Conservation (phyloP, 2,797 vertebrate genomes). For the Potorous gilbertii region DNA sequence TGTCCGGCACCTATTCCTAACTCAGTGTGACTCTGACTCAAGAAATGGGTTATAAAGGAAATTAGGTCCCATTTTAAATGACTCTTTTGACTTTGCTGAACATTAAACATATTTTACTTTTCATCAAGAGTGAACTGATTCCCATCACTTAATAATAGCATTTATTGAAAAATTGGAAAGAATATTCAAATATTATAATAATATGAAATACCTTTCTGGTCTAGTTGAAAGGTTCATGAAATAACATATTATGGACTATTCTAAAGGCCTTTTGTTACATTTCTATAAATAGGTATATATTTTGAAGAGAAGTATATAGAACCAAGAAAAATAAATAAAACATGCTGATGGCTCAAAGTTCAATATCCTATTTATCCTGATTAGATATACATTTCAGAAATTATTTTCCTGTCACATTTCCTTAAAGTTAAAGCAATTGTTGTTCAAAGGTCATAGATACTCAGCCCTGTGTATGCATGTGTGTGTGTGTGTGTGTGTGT, state of each 20-base stretch:
- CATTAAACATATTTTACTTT: slow-evolving; percentile 77
- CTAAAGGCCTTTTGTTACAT: slow-evolving; percentile 15
- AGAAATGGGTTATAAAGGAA: slow-evolving; percentile 74
- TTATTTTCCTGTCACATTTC: neutral
- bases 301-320: neutral
- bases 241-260: slow-evolving; percentile 50
- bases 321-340: neutral
- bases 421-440: neutral
- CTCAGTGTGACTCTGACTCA: slow-evolving; percentile 70
- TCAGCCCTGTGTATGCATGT: too few relatives aligned
- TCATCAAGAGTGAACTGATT: slow-evolving; percentile 70
- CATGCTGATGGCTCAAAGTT: neutral
- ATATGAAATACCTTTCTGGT: slow-evolving; percentile 32
- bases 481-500: too few relatives aligned
- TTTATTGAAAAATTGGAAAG: slow-evolving; percentile 69
- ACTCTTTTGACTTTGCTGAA: slow-evolving; percentile 70
- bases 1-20: slow-evolving; percentile 65
- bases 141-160: slow-evolving; percentile 63
- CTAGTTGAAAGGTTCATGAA: slow-evolving; percentile 50
- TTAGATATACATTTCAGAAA: neutral
- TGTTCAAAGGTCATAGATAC: neutral
- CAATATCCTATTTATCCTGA: neutral
- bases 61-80: slow-evolving; percentile 77
- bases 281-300: neutral
- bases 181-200: slow-evolving; percentile 56